Conservation (phyloP, 2,113 vertebrate genomes). For the Bombycilla garrulus region DNA sequence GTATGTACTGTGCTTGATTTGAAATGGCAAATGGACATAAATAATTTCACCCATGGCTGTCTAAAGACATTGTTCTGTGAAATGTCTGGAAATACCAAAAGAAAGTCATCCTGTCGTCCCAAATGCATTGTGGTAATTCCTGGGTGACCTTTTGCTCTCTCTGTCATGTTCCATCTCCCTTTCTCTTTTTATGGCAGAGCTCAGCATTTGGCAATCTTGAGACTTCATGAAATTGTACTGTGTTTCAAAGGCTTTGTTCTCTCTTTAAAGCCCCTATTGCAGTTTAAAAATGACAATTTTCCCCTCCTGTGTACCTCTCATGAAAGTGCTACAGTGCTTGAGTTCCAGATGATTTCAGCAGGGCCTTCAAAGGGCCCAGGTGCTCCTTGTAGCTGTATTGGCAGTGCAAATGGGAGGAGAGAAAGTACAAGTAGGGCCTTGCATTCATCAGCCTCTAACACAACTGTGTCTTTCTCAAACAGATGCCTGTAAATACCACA, state of each 20-base stretch:
- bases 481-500: slow-evolving; percentile 79
- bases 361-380: neutral
- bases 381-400: neutral
- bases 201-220: neutral
- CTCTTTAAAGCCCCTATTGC: neutral
- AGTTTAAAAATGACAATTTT: neutral
- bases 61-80: neutral
- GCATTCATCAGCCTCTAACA: neutral
- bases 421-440: neutral
- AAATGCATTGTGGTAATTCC: neutral
- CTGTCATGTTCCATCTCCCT: neutral
- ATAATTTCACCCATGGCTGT: neutral
- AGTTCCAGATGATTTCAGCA: neutral
- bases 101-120: neutral
- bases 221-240: neutral
- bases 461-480: slow-evolving; percentile 3
- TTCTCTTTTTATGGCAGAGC: neutral
- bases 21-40: neutral
- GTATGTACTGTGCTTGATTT: slow-evolving; percentile 46
- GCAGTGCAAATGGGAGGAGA: neutral
- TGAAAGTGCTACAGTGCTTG: neutral
- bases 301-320: neutral
- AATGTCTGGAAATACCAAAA: neutral
- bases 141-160: neutral
- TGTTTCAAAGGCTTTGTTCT: neutral